phyloP scores from a whole-genome alignment of 2,888 invertebrate genomes.

The Heliconius cydno region DNA sequence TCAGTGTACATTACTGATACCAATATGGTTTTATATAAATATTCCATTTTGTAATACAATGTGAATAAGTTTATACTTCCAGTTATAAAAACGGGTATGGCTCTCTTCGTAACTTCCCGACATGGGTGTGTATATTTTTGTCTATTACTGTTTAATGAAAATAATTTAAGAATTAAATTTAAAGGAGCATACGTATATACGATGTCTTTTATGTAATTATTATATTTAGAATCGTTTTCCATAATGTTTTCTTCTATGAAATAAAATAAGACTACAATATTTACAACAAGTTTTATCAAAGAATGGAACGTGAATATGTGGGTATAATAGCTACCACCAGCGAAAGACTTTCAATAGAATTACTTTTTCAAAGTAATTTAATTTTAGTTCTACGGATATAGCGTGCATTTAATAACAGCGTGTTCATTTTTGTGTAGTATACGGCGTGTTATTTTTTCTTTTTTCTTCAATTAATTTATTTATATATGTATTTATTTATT shows the following conservation, averaged over 20 bases:
- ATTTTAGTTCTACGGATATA: neutral
- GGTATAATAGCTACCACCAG: neutral
- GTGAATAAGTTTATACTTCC: conserved; percentile 54
- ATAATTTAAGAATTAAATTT: conserved; percentile 58
- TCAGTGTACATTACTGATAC: conserved; percentile 65
- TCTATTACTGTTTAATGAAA: conserved; percentile 57
- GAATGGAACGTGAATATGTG: neutral
- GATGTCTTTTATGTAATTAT: conserved; percentile 45
- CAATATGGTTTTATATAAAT: conserved; percentile 53
- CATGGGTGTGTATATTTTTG: conserved; percentile 37
- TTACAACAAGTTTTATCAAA: neutral
- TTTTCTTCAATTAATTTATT: too few species aligned
- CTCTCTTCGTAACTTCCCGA: conserved; percentile 45
- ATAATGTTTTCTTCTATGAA: neutral
- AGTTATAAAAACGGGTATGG: conserved; percentile 49
- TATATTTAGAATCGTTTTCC: conserved; percentile 31
- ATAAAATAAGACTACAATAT: neutral
- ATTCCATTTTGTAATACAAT: conserved; percentile 59
- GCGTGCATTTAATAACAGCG: neutral
- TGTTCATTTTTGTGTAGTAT: too few species aligned
- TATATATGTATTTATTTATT: too few species aligned
- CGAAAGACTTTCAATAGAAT: neutral
- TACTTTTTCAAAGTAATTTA: neutral
- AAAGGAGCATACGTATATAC: conserved; percentile 55
- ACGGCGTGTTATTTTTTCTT: too few species aligned